Percentiles rank a stretch among this genome's conserved stretches.
phyloP scores from a whole-genome alignment of 2,113 vertebrate genomes.

The Struthio camelus region DNA sequence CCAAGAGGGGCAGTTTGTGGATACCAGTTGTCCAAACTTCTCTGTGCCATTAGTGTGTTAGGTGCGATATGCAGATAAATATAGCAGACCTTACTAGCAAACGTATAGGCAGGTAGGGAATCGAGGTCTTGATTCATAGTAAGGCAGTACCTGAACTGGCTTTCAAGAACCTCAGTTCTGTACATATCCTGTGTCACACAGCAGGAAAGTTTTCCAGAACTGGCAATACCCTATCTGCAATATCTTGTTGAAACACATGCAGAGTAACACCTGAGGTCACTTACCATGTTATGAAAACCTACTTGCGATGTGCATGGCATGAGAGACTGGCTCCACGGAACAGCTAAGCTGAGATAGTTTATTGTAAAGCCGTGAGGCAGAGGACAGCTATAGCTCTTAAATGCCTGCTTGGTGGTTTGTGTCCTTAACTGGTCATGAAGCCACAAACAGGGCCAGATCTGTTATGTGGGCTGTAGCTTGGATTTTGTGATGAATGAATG shows the following conservation, averaged over 20 bases:
- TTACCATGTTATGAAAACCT: rapidly evolving
- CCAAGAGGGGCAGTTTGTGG: not conserved
- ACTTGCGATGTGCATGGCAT: not conserved
- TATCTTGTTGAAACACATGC: not conserved
- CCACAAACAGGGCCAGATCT: not conserved
- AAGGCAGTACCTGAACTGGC: not conserved
- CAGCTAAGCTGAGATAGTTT: not conserved
- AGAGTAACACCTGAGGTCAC: not conserved
- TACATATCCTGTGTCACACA: not conserved
- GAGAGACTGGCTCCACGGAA: not conserved
- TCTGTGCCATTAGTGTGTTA: not conserved
- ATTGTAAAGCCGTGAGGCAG: not conserved
- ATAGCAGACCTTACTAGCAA: not conserved
- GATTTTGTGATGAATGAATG: not conserved
- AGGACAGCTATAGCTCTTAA: not conserved
- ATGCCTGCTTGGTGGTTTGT: not conserved
- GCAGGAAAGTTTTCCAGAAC: not conserved
- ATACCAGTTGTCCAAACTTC: not conserved
- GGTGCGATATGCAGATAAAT: not conserved
- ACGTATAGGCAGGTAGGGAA: not conserved
- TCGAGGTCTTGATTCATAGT: not conserved
- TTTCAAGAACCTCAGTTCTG: not conserved
- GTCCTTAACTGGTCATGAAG: not conserved
- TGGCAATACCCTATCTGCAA: not conserved
- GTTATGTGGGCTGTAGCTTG: not conserved